These are phyloP conservation scores for Alitta virens DNA, from an alignment of 2,888 invertebrate species.

Conservation along the genomic window DNA sequence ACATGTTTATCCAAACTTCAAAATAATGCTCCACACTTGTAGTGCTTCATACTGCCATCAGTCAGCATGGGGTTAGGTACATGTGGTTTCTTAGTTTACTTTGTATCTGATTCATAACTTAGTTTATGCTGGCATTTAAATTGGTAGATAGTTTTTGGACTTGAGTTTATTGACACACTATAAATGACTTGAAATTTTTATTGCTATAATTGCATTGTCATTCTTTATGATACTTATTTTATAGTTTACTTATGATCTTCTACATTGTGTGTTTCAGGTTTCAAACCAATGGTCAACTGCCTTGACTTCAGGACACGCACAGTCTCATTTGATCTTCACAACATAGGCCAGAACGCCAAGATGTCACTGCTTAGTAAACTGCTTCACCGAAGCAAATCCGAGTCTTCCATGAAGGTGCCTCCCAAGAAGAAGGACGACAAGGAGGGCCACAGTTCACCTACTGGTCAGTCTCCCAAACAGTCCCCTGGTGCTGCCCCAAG, in stretches of 20 bases:
- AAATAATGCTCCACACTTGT: too few species aligned
- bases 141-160: too few species aligned
- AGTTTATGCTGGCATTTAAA: too few species aligned
- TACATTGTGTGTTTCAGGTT: background rate
- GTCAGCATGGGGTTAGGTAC: too few species aligned
- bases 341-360: slow-evolving; percentile 17
- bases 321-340: slow-evolving; percentile 23
- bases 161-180: too few species aligned
- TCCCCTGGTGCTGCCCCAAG: slow-evolving; percentile 9
- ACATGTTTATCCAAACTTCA: too few species aligned
- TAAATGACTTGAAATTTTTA: too few species aligned
- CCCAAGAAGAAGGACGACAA: background rate
- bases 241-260: background rate
- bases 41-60: too few species aligned
- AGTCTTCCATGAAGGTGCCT: slow-evolving; percentile 13
- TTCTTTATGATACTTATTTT: background rate
- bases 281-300: slow-evolving; percentile 22
- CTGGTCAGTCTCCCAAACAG: slow-evolving; percentile 4
- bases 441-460: slow-evolving; percentile 1
- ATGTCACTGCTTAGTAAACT: slow-evolving; percentile 18
- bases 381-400: slow-evolving; percentile 24
- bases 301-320: slow-evolving; percentile 25
- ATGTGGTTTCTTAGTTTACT: too few species aligned
- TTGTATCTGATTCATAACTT: too few species aligned
- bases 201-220: too few species aligned